Base-by-base conservation (phyloP, 2,113 vertebrate species). In the Anseranas semipalmata region DNA sequence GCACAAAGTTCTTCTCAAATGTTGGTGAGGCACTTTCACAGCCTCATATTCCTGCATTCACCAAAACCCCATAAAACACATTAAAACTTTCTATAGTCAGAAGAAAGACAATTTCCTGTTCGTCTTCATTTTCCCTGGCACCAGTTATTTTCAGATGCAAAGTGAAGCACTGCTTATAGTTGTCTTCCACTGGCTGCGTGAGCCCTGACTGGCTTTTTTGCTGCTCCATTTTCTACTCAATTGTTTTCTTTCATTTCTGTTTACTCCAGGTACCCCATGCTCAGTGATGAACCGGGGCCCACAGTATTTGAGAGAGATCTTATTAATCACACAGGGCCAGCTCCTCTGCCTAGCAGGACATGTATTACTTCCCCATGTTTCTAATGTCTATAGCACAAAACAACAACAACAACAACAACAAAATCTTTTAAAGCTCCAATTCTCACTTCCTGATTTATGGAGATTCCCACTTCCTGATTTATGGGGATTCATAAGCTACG, bases 51-150 rank as follows among this genome's bases (percentile, higher is more conserved):
- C 66, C 46, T 75, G 43, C 81, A 60, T 73, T 87, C 82, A 90
- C 22, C 79, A 53, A 87, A 97, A 92, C 28, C 14, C 25, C 43
- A 56, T 56, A 85, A 81, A 90, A 74, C 30, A 89, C 4, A 63
- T 0, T 3, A 68, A 84, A 71, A 15, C 13, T 41, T 82, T 59
- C 65, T 80, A 18, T 11, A 81, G 43, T 56, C 22, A 81, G 56
- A 72, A 87, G 56, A 86, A 80, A 50, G 7, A 7, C 60, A 60
- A 52, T 78, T 92, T 96, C 70, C 76, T 77, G 19, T 63, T 95
- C 74, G 55, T 35, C 24, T 86, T 80, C 65, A 24, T 89, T 94
- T 86, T 91, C 46, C 22, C 46, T 72, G 65, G 52, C 77, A 95
- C 43, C 15, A 82, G 30, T 24, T 72, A 22, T 71, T 75, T 82